Conservation (phyloP, 2,888 invertebrate species). For the Apomyelois bistriatella region DNA sequence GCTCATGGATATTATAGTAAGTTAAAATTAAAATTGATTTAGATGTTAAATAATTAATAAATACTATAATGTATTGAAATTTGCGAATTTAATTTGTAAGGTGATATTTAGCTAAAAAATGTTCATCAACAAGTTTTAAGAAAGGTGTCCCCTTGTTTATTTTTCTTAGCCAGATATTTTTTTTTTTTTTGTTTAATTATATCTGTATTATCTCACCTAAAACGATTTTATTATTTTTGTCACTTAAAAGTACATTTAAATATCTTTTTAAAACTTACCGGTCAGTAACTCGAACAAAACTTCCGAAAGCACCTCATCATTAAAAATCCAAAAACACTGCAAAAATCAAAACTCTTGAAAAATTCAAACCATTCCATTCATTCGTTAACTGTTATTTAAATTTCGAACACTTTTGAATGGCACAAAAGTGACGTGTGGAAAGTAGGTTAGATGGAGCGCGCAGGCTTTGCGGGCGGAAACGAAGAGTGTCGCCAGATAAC, state of each 20-base stretch:
- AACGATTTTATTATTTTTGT: too few relatives aligned
- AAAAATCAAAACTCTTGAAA: constrained; percentile 19
- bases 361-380: neutral
- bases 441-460: constrained; percentile 40
- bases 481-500: constrained; percentile 59
- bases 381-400: constrained; percentile 31
- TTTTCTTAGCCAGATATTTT: too few relatives aligned
- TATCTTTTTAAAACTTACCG: constrained; percentile 32
- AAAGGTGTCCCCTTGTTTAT: too few relatives aligned
- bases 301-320: constrained; percentile 39
- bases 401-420: constrained; percentile 27
- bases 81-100: too few relatives aligned
- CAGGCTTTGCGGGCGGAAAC: constrained; percentile 49
- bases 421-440: constrained; percentile 33
- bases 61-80: too few relatives aligned
- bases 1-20: too few relatives aligned
- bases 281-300: constrained; percentile 20
- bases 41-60: too few relatives aligned
- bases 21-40: too few relatives aligned
- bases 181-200: too few relatives aligned
- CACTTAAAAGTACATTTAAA: neutral
- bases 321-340: constrained; percentile 21
- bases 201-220: too few relatives aligned
- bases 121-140: too few relatives aligned
- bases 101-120: too few relatives aligned